A percentile compares a stretch with the other conserved stretches of the same genome.
Evolutionary conservation across 1,140 invertebrate species (phyloP).

Genomic region (Aradophagus sp.): DNA sequence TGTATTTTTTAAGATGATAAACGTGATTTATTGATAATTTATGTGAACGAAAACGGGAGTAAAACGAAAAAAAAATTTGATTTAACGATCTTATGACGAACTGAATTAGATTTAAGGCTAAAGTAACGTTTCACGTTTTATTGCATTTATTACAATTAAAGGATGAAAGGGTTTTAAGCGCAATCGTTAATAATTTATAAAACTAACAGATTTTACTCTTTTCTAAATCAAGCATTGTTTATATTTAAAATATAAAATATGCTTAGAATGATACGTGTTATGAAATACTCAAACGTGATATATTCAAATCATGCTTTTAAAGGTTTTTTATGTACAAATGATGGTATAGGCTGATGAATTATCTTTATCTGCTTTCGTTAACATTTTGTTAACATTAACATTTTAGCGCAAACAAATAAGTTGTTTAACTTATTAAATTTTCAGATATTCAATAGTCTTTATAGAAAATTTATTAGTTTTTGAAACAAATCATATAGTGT

Average conservation of each 20-base stretch:
- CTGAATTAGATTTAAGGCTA: slow-evolving; percentile 50
- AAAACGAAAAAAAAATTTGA: no score
- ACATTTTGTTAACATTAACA: no score
- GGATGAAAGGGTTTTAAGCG: slow-evolving; percentile 26
- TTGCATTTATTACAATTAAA: slow-evolving; percentile 50
- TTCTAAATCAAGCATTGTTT: slow-evolving; percentile 31
- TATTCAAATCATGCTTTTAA: slow-evolving; percentile 35
- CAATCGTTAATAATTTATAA: slow-evolving; percentile 28
- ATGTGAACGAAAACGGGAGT: slow-evolving; percentile 34
- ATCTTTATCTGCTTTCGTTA: no score
- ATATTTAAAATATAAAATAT: slow-evolving; percentile 16
- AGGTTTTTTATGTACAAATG: slow-evolving; percentile 30
- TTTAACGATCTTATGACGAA: slow-evolving; percentile 36
- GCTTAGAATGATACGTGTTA: slow-evolving; percentile 15
- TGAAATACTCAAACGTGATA: slow-evolving; percentile 37
- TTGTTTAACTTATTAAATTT: no score
- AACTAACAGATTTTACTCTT: slow-evolving; percentile 26
- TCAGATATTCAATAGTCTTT: no score
- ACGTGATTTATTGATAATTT: slow-evolving; percentile 35
- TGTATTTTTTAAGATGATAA: slow-evolving; percentile 40
- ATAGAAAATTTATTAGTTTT: no score
- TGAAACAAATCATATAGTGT: no score
- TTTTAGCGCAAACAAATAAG: no score
- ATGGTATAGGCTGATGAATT: slow-evolving; percentile 6
- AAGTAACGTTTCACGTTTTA: slow-evolving; percentile 45